phyloP scores from a whole-genome alignment of 2,888 invertebrate species.

The Drosophila borborema region DNA sequence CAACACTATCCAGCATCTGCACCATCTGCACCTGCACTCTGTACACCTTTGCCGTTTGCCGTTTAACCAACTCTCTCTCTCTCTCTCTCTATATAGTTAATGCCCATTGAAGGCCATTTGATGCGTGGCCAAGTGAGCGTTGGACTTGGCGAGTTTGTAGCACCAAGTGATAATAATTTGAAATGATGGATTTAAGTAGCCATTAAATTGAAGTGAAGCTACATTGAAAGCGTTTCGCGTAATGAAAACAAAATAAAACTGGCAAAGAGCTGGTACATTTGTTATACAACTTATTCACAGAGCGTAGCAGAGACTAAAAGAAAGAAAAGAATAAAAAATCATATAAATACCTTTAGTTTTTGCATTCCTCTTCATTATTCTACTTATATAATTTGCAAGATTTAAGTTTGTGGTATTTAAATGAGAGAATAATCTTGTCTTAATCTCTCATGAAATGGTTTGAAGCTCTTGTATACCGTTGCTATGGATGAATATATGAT shows the following conservation, averaged over 20 bases:
- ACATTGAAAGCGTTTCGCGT: constrained; percentile 30
- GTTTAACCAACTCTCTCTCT: constrained; percentile 23
- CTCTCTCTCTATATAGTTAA: constrained; percentile 52
- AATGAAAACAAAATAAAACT: background rate
- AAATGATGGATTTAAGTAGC: constrained; percentile 79
- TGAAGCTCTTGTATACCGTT: background rate
- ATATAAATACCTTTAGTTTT: background rate
- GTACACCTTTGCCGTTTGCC: constrained; percentile 11
- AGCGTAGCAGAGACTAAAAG: too few species aligned
- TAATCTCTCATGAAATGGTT: background rate
- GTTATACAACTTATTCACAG: background rate
- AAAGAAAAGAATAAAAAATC: too few species aligned
- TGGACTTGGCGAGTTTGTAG: constrained; percentile 40
- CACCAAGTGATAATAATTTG: constrained; percentile 67
- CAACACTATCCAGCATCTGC: background rate
- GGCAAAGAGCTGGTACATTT: background rate
- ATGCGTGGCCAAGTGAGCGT: constrained; percentile 73
- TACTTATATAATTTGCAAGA: background rate
- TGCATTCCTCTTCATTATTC: background rate
- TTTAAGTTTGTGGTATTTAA: background rate
- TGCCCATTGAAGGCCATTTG: constrained; percentile 76
- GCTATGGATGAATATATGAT: too few species aligned
- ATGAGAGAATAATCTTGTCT: background rate
- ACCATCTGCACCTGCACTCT: constrained; percentile 7
- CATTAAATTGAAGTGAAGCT: constrained; percentile 68